phyloP scores from a whole-genome alignment of 1,140 invertebrate species.

The Hyphantria cunea region DNA sequence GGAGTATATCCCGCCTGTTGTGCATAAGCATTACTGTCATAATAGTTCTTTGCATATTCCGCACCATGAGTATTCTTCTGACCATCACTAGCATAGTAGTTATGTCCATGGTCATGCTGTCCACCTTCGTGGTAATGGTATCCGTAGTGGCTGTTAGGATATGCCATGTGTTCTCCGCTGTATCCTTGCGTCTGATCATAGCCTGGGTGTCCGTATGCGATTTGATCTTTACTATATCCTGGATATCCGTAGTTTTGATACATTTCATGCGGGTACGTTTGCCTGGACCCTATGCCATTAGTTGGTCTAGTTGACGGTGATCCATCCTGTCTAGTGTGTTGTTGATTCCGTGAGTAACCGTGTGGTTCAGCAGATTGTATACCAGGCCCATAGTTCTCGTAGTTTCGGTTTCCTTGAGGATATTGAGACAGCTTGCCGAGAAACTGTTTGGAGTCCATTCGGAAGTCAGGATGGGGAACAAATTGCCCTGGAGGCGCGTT shows the following conservation, averaged over 20 bases:
- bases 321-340: slow-evolving; percentile 60
- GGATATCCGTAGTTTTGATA: slow-evolving; percentile 81
- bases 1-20: slow-evolving; percentile 56
- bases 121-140: slow-evolving; percentile 76
- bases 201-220: slow-evolving; percentile 69
- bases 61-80: slow-evolving; percentile 68
- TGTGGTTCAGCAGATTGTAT: slow-evolving; percentile 64
- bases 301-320: slow-evolving; percentile 55
- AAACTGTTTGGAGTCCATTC: slow-evolving; percentile 76
- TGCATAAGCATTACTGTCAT: slow-evolving; percentile 67
- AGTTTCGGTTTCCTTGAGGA: slow-evolving; percentile 65
- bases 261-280: slow-evolving; percentile 79
- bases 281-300: slow-evolving; percentile 60
- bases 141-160: slow-evolving; percentile 76
- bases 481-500: slow-evolving; percentile 73
- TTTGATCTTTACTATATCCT: slow-evolving; percentile 74
- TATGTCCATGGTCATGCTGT: slow-evolving; percentile 71
- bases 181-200: slow-evolving; percentile 76
- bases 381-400: slow-evolving; percentile 58
- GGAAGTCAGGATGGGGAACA: slow-evolving; percentile 73
- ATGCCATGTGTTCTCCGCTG: slow-evolving; percentile 69
- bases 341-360: slow-evolving; percentile 57
- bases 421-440: slow-evolving; percentile 77
- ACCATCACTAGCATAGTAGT: slow-evolving; percentile 65
- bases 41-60: slow-evolving; percentile 76